Evolutionary conservation across 2,888 invertebrate genomes (phyloP), one percentile per base, ranked within the genome.

Genomic region (Macrosiphum euphorbiae): DNA sequence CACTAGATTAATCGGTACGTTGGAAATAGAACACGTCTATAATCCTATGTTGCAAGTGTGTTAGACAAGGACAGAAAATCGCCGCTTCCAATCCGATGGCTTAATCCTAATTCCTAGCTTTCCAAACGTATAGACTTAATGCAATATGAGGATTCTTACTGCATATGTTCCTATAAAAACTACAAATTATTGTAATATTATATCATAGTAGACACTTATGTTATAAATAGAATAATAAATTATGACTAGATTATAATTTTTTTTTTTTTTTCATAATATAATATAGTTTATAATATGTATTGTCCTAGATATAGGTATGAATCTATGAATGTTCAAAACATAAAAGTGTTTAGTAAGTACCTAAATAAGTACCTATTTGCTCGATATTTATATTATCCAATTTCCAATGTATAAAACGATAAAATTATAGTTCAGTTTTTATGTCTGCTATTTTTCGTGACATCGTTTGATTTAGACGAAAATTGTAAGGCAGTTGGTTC

Each of bases 371-470:
- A 86, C 3, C 41, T 41, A 44, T 44, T 41, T 28, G 26, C 55
- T 7, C 26, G 24, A 58, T 58, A 58, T 58, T 7, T 58, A 58
- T 24, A 78, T 4, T 24, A 35, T 28, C 44, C 26, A 44, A 47
- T 86, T 47, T 50, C 24, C 20, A n/a, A 50, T 50, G 52, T 52
- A 52, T 35, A 52, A 3, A 24, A 50, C 10, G 24, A 13, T 35
- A 28, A 88, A 52, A 16, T 16, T 91, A 91, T 2, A 91, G 44
- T 85, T 91, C 85, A 8, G 28, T 44, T 85, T 91, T 55, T n/a
- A n/a, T 52, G 3, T 88, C 20, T 4, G 7, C 1, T 13, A 47
- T n/a, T 86, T 47, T 47, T 35, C 11, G 35, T 13, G 86, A 20
- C 35, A 35, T 86, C 1, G n/a, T 8, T 44, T 52, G 52, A 58